These are phyloP conservation scores for Episyrphus balteatus DNA, from an alignment of 1,140 invertebrate species.

Conservation along the genomic window DNA sequence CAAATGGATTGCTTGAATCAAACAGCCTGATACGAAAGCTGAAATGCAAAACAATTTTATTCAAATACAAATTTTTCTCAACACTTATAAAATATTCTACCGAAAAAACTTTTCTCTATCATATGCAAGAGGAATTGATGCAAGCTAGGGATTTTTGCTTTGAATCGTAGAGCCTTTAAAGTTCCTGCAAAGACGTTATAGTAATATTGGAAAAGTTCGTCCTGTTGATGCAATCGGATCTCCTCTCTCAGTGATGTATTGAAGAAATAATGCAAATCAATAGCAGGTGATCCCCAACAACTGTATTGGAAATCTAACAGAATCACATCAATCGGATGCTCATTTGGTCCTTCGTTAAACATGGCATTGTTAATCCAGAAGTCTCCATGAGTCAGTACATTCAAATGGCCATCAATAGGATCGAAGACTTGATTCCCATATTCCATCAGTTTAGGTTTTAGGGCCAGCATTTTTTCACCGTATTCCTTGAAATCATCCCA, in stretches of 20 bases:
- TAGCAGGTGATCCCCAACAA: constrained; percentile 30
- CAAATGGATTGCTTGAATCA: constrained; percentile 28
- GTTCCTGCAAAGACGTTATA: constrained; percentile 19
- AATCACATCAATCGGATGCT: constrained; percentile 39
- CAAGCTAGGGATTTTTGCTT: constrained; percentile 20
- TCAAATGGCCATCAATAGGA: constrained; percentile 39
- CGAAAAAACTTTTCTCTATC: constrained; percentile 26
- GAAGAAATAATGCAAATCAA: constrained; percentile 32
- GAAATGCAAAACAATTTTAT: too few species aligned
- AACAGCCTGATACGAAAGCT: too few species aligned
- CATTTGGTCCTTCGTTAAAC: background rate
- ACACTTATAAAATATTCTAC: constrained; percentile 10
- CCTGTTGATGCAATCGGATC: constrained; percentile 17
- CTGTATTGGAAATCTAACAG: constrained; percentile 35
- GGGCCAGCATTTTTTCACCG: constrained; percentile 20
- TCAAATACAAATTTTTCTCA: too few species aligned
- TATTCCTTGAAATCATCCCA: constrained; percentile 14
- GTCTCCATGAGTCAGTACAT: constrained; percentile 53
- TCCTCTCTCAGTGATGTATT: constrained; percentile 28
- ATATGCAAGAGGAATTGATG: constrained; percentile 20
- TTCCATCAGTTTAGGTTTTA: constrained; percentile 28
- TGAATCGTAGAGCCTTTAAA: constrained; percentile 19
- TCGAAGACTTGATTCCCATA: constrained; percentile 26
- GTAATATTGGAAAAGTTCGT: constrained; percentile 24
- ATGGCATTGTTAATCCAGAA: constrained; percentile 55